Evolutionary conservation across 2,113 vertebrate species (phyloP).

Genomic region (Lepidothrix coronata): DNA sequence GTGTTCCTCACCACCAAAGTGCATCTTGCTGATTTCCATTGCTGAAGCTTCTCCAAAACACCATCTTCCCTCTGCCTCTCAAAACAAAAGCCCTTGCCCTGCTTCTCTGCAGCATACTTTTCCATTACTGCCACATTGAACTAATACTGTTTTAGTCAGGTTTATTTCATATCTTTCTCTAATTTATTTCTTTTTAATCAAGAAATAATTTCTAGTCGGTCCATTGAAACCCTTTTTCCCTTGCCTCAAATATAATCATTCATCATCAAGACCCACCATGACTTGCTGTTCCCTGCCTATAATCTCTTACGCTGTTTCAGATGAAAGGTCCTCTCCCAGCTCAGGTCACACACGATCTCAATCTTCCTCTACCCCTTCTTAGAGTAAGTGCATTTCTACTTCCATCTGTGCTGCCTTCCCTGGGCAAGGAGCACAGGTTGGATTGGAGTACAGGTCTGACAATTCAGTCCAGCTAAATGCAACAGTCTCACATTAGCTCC

Average conservation of each 20-base stretch:
- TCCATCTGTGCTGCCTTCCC: background rate
- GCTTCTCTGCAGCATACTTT: background rate
- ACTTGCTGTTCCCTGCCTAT: background rate
- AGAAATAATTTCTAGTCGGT: background rate
- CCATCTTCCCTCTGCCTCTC: background rate
- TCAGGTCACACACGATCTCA: background rate
- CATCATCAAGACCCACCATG: background rate
- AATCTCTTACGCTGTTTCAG: background rate
- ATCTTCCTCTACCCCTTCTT: background rate
- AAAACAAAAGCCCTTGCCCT: background rate
- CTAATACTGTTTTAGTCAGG: background rate
- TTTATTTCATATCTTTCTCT: background rate
- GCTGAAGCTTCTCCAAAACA: background rate
- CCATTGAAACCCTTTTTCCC: background rate
- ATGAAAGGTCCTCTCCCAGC: background rate
- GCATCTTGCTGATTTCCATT: background rate
- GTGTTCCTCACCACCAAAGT: background rate
- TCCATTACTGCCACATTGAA: background rate
- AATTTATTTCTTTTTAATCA: background rate
- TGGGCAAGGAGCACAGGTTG: background rate
- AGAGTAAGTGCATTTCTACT: background rate
- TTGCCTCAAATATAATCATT: background rate
- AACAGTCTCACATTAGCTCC: background rate
- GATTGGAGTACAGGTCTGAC: background rate
- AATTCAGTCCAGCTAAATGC: background rate